Base-by-base conservation (phyloP, 2,113 vertebrate genomes). In the rabbit (Oryctolagus cuniculus) region DNA sequence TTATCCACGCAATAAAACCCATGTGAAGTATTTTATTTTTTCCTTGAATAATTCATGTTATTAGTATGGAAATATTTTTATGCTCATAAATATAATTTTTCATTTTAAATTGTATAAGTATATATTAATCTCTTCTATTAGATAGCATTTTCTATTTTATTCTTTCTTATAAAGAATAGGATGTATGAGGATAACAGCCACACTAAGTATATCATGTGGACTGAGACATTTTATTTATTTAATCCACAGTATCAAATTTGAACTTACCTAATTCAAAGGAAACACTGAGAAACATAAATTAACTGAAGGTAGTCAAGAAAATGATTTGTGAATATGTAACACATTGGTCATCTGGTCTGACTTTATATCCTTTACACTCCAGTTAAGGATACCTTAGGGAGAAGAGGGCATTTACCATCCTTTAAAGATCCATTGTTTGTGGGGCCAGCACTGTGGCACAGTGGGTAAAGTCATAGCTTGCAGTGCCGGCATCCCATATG, bases 1-100 rank as follows among this genome's bases (percentile, higher is more conserved):
- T 53, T 82, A 98, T 97, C 96, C 96, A 96, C 85, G 95, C 31
- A 81, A 89, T 97, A 97, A 96, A 93, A 93, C 64, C 73, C 64
- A 95, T 84, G 51, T 64, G 95, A 97, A 97, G 97, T 92, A 93
- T 94, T 80, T 74, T 36, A 70, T 73, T 80, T 95, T 92, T 95
- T 78, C 73, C 96, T 97, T 95, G 69, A 94, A 79, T 89, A 93
- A 95, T 97, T 88, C 55, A 73, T 72, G 88, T 95, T 93, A 69
- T 83, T 95, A 90, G 69, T 92, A 82, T 80, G 66, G 92, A 95
- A 95, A 98, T 95, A 91, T 77, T 93, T 98, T 96, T 79, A 95
- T 94, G 51, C 25, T 83, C 2, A 0, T 94, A 94, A 95, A 92
- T 78, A 87, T 27, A 96, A 86, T 85, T 96, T 63, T 96, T 95